Conservation (phyloP, 2,797 vertebrate genomes). For the Chaenodraco wilsoni region DNA sequence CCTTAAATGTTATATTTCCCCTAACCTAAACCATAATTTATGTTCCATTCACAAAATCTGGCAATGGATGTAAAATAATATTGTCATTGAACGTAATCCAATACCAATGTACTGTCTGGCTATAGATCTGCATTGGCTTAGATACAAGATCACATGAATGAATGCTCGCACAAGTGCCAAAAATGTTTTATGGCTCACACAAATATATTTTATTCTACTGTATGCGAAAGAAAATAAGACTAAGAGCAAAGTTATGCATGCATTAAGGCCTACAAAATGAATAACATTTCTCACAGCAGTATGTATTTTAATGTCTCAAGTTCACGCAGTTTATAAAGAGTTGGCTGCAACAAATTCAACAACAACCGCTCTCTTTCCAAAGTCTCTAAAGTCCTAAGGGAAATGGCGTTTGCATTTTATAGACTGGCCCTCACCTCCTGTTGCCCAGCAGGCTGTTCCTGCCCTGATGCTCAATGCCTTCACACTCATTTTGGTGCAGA, state of each 20-base stretch:
- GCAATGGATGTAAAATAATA: not conserved
- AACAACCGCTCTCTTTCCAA: constrained; percentile 20
- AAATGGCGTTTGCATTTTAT: constrained; percentile 53
- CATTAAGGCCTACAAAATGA: not conserved
- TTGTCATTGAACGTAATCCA: constrained; percentile 3
- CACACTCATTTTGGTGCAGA: constrained; percentile 81
- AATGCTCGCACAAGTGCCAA: not conserved
- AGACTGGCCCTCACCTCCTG: constrained; percentile 44
- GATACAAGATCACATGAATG: not conserved
- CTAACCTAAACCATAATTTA: not conserved
- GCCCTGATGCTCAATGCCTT: constrained; percentile 78
- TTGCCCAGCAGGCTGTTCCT: constrained; percentile 77
- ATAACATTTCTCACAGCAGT: not conserved
- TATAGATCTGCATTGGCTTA: not conserved
- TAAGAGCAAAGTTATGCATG: not conserved
- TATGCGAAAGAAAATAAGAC: not conserved
- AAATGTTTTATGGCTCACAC: not conserved
- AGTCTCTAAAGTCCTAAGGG: constrained; percentile 27
- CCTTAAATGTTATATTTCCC: not conserved
- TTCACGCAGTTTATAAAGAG: constrained; percentile 10
- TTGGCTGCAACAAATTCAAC: constrained; percentile 37
- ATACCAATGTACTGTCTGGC: not conserved
- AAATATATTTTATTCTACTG: not conserved
- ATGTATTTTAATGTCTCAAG: not conserved
- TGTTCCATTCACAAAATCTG: not conserved